phyloP scores from a whole-genome alignment of 2,888 invertebrate species.

The Xanthia icteritia region DNA sequence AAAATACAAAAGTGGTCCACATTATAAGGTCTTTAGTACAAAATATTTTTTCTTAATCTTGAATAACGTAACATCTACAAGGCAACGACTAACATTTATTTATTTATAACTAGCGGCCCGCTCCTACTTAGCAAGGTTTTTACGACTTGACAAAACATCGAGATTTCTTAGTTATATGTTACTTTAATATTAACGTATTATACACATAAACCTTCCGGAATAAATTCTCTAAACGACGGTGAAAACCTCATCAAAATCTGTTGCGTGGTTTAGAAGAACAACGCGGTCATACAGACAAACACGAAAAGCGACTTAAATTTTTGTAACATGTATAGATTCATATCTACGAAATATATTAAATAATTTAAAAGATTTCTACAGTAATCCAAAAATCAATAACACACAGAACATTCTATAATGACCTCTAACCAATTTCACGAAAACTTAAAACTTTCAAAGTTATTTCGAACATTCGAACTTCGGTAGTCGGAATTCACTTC shows the following conservation, averaged over 20 bases:
- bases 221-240: no score
- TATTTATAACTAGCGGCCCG: no score
- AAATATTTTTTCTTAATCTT: not conserved
- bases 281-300: no score
- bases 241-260: no score
- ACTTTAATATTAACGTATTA: no score
- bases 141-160: no score
- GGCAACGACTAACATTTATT: not conserved
- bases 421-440: not conserved
- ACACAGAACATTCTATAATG: not conserved
- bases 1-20: not conserved
- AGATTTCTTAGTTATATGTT: no score
- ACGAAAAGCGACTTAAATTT: no score
- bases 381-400: slow-evolving; percentile 16
- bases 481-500: slow-evolving; percentile 50
- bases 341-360: not conserved
- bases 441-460: slow-evolving; percentile 26
- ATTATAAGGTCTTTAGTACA: not conserved
- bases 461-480: slow-evolving; percentile 47
- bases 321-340: not conserved
- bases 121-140: no score
- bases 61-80: not conserved
- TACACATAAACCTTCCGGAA: no score
- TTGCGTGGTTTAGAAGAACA: no score
- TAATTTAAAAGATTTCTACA: not conserved